phyloP scores from a whole-genome alignment of 1,140 invertebrate genomes.

The Nomia melanderi region DNA sequence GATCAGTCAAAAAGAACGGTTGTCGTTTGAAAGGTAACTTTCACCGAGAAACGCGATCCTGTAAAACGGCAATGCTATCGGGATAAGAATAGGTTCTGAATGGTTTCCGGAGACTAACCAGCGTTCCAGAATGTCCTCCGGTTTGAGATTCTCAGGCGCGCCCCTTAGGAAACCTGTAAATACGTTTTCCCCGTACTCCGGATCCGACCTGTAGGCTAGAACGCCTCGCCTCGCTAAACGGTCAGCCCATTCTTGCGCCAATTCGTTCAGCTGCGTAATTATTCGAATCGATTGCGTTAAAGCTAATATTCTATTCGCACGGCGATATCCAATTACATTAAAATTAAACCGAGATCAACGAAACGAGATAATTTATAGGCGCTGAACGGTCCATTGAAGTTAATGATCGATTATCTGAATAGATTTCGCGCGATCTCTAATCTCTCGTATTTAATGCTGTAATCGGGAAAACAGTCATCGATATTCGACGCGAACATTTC shows the following conservation, averaged over 20 bases:
- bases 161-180: constrained; percentile 82
- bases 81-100: constrained; percentile 4
- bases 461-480: no score
- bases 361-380: no score
- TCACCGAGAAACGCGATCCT: neutral
- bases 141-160: constrained; percentile 63
- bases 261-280: constrained; percentile 76
- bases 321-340: no score
- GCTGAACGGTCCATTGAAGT: no score
- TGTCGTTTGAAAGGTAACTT: neutral
- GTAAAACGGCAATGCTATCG: neutral
- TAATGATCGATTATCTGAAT: no score
- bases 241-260: constrained; percentile 85
- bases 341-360: no score
- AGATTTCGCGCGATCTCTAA: no score
- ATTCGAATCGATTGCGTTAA: no score
- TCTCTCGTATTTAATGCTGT: no score
- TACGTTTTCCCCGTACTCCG: constrained; percentile 84
- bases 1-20: neutral
- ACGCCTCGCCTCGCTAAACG: constrained; percentile 81
- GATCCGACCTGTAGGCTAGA: constrained; percentile 81
- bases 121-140: constrained; percentile 63
- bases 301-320: no score
- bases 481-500: no score
- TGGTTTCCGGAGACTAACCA: constrained; percentile 67